phyloP scores from a whole-genome alignment of 2,888 invertebrate genomes.

The Dynastes hyllus region DNA sequence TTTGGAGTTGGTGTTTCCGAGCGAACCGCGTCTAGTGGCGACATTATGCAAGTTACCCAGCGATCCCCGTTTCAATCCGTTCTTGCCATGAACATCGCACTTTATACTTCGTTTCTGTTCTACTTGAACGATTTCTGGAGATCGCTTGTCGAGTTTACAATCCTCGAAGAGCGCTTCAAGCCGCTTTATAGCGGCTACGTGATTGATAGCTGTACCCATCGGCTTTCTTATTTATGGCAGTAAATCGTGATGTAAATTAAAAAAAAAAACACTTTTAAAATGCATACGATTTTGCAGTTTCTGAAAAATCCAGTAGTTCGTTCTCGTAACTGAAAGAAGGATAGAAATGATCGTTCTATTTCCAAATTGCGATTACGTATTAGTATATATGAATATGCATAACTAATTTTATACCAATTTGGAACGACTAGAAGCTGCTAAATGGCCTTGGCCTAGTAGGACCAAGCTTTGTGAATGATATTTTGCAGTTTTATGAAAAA shows the following conservation, averaged over 20 bases:
- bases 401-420: not conserved
- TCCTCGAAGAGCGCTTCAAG: slow-evolving; percentile 83
- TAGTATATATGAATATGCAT: slow-evolving; percentile 22
- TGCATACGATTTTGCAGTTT: not conserved
- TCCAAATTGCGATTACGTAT: not conserved
- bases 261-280: not conserved
- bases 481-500: not conserved
- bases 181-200: slow-evolving; percentile 80
- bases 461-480: not conserved
- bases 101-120: slow-evolving; percentile 77
- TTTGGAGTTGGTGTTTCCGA: slow-evolving; percentile 69
- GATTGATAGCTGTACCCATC: slow-evolving; percentile 74
- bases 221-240: not conserved
- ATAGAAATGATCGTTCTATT: not conserved
- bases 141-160: slow-evolving; percentile 74
- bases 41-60: slow-evolving; percentile 74
- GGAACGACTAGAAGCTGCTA: not conserved
- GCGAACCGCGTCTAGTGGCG: slow-evolving; percentile 76
- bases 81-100: slow-evolving; percentile 82
- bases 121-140: slow-evolving; percentile 67
- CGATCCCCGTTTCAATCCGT: slow-evolving; percentile 73
- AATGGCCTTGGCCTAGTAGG: not conserved
- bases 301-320: not conserved
- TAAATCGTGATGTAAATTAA: not conserved
- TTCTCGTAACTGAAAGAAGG: slow-evolving; percentile 29